Conservation (phyloP, 2,113 vertebrate species). For the Todiramphus saurophagus region DNA sequence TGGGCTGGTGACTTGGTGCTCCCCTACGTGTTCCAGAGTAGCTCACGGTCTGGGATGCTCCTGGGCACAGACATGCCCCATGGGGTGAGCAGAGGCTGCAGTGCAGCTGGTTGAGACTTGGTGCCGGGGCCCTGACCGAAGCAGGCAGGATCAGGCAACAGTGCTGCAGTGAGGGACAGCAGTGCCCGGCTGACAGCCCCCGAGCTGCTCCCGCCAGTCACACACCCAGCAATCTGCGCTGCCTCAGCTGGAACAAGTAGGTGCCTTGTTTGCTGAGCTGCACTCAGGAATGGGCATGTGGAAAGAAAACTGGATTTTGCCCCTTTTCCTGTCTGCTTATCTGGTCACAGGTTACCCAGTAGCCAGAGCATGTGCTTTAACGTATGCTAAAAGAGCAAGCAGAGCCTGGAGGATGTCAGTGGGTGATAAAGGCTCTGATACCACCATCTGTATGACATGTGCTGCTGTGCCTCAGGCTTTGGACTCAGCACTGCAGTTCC, state of each 20-base stretch:
- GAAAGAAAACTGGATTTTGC: neutral
- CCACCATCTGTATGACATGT: neutral
- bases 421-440: neutral
- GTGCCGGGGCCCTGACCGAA: neutral
- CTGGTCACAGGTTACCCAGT: neutral
- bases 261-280: neutral
- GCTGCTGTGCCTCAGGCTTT: constrained; percentile 12
- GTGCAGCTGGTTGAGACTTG: neutral
- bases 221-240: neutral
- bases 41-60: neutral
- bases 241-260: neutral
- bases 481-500: neutral
- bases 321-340: neutral
- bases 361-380: neutral
- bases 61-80: neutral
- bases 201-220: neutral
- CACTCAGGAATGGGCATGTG: neutral
- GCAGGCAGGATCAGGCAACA: neutral
- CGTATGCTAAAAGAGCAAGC: neutral
- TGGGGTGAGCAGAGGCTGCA: neutral
- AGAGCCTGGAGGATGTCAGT: neutral
- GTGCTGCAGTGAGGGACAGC: neutral
- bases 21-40: neutral
- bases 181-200: neutral
- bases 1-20: neutral